Conservation (phyloP, 2,888 invertebrate genomes). For the Mythimna loreyi region DNA sequence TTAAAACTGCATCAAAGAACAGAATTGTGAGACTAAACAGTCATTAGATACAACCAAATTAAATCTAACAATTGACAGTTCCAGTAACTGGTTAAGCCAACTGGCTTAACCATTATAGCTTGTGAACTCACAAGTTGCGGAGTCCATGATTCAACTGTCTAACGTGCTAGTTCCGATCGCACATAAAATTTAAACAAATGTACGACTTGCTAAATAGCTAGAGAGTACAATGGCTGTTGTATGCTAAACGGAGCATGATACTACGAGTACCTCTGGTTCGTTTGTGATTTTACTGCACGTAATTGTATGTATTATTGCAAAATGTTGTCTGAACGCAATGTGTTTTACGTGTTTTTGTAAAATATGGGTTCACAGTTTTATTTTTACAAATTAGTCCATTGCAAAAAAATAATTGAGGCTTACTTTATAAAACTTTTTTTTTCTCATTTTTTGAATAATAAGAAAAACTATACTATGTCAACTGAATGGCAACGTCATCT, state of each 20-base stretch:
- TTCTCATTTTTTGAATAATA: no score
- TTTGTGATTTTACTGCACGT: slow-evolving; percentile 29
- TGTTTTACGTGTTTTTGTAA: not conserved
- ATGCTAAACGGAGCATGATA: slow-evolving; percentile 49
- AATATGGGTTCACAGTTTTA: not conserved
- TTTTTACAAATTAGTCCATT: not conserved
- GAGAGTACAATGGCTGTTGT: slow-evolving; percentile 44
- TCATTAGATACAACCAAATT: slow-evolving; percentile 1
- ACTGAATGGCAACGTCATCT: no score
- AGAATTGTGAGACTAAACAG: not conserved
- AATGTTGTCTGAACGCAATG: not conserved
- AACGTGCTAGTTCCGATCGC: slow-evolving; percentile 42
- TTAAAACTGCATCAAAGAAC: not conserved
- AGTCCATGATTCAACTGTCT: slow-evolving; percentile 34
- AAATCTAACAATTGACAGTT: slow-evolving; percentile 17
- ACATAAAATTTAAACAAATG: slow-evolving; percentile 52
- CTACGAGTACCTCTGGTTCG: slow-evolving; percentile 20
- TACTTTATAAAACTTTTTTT: no score
- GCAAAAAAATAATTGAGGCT: no score
- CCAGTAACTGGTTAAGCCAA: slow-evolving; percentile 22
- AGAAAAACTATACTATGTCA: no score
- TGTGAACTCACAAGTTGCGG: slow-evolving; percentile 38
- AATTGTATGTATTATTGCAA: not conserved
- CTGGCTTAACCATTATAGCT: no score
- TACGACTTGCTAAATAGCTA: slow-evolving; percentile 53